Evolutionary conservation across 2,113 vertebrate genomes (phyloP).

Genomic region (Muntiacus reevesi): DNA sequence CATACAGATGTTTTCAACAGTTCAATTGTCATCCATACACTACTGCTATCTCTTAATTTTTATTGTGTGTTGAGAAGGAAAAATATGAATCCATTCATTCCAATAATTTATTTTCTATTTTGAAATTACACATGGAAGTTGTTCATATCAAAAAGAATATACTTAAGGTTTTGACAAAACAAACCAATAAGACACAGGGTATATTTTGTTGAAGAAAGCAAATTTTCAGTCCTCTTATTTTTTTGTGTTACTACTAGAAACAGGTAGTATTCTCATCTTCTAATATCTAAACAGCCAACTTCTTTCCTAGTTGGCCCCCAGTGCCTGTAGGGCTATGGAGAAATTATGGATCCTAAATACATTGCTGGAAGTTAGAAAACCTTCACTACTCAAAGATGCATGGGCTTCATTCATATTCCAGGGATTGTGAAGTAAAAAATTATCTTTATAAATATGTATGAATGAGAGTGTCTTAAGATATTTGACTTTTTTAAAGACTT

Average conservation of each 20-base stretch:
- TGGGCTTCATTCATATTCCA: conserved; percentile 62
- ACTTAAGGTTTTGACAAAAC: conserved; percentile 30
- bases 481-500: conserved; percentile 59
- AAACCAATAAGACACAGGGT: conserved; percentile 61
- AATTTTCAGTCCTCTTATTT: conserved; percentile 55
- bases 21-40: background rate
- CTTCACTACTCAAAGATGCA: conserved; percentile 61
- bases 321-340: background rate
- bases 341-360: conserved; percentile 64
- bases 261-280: conserved; percentile 53
- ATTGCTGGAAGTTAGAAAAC: conserved; percentile 67
- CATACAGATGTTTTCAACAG: background rate
- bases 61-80: background rate
- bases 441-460: conserved; percentile 58
- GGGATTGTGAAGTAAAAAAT: conserved; percentile 70
- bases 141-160: background rate
- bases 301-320: conserved; percentile 62
- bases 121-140: background rate
- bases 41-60: background rate
- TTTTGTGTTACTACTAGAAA: conserved; percentile 58
- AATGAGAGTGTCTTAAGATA: conserved; percentile 56
- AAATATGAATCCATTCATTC: background rate
- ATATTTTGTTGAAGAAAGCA: conserved; percentile 67
- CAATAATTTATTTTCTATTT: conserved; percentile 30
- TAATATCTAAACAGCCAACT: conserved; percentile 52